These are phyloP conservation scores for Chrysolina americana DNA, from an alignment of 2,888 invertebrate genomes.

Conservation along the genomic window DNA sequence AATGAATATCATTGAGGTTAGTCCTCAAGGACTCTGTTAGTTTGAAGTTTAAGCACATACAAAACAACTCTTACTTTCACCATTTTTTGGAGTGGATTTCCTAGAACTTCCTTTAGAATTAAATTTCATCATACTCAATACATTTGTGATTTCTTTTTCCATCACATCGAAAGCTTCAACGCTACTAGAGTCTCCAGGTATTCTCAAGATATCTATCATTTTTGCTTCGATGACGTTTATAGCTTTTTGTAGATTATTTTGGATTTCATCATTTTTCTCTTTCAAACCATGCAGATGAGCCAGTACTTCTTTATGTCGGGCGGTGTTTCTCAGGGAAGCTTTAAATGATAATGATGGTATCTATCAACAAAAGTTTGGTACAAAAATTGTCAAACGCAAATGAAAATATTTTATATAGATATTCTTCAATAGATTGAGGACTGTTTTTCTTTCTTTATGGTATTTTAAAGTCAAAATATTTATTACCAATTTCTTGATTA, in stretches of 20 bases:
- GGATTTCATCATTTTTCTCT: conserved; percentile 55
- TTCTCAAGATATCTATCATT: conserved; percentile 57
- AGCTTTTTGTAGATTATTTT: conserved; percentile 60
- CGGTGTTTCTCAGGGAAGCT: conserved; percentile 16
- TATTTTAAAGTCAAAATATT: no score
- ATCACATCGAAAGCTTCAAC: conserved; percentile 58
- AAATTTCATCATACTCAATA: conserved; percentile 57
- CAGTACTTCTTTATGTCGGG: conserved; percentile 48
- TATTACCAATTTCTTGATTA: no score
- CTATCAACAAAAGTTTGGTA: background rate
- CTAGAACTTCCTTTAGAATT: conserved; percentile 23
- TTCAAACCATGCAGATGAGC: conserved; percentile 52
- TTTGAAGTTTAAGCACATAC: no score
- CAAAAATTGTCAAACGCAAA: no score
- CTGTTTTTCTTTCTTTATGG: no score
- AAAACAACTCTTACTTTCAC: background rate
- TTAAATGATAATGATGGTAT: conserved; percentile 5
- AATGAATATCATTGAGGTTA: no score
- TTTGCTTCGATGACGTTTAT: conserved; percentile 60
- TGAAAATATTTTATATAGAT: no score
- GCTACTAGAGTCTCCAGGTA: conserved; percentile 46
- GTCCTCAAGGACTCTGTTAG: no score
- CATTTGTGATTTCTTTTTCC: conserved; percentile 61
- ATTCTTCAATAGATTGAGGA: no score
- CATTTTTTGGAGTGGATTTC: conserved; percentile 35